phyloP scores from a whole-genome alignment of 1,140 invertebrate species.

The Drosophila kohkoa region DNA sequence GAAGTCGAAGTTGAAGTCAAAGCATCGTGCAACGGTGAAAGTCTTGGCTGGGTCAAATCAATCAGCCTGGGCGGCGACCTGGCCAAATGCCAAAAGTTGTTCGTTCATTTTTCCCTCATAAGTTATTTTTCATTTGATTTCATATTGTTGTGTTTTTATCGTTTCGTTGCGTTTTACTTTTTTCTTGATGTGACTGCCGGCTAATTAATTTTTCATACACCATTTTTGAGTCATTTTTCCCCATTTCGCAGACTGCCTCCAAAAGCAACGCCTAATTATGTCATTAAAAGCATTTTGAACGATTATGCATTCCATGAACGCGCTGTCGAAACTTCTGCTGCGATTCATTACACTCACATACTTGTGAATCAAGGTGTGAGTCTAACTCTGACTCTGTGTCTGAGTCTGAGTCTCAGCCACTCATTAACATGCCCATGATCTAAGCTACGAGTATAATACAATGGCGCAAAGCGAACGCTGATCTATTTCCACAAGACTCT shows the following conservation, averaged over 20 bases:
- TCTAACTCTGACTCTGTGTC: too few relatives aligned
- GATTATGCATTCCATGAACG: slow-evolving; percentile 39
- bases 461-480: too few relatives aligned
- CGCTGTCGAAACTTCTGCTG: slow-evolving; percentile 31
- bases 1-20: neutral
- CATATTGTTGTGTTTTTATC: neutral
- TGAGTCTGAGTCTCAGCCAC: neutral
- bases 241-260: slow-evolving; percentile 50
- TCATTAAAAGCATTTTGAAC: slow-evolving; percentile 63
- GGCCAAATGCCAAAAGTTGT: slow-evolving; percentile 49
- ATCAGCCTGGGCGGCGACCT: slow-evolving; percentile 70
- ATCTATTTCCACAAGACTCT: too few relatives aligned
- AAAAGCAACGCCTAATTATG: slow-evolving; percentile 69
- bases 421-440: neutral
- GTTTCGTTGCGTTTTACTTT: neutral
- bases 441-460: too few relatives aligned
- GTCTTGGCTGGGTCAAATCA: slow-evolving; percentile 67
- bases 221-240: slow-evolving; percentile 11
- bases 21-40: slow-evolving; percentile 46
- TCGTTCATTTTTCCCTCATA: slow-evolving; percentile 19
- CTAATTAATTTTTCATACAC: slow-evolving; percentile 45
- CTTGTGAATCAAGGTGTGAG: neutral
- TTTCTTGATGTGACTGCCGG: slow-evolving; percentile 34
- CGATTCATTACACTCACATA: slow-evolving; percentile 5
- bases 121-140: slow-evolving; percentile 1